A percentile compares a stretch with the other conserved stretches of the same genome.
These are phyloP conservation scores for Phenganax subtilis DNA, from an alignment of 92 coral and sea anemone genomes.

Conservation along the genomic window DNA sequence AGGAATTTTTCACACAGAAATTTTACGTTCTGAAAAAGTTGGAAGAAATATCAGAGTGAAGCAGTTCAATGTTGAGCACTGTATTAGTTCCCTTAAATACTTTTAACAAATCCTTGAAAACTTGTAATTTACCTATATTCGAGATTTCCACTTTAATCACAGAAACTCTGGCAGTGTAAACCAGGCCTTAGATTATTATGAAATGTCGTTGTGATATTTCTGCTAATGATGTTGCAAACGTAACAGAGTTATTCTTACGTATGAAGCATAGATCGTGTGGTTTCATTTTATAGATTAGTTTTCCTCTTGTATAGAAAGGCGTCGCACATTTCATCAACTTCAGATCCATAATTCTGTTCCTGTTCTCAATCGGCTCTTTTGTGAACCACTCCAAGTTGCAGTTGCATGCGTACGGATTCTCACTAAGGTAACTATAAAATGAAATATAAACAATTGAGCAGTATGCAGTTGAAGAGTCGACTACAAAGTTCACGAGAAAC, in stretches of 20 bases:
- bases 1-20: too few relatives aligned
- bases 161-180: too few relatives aligned
- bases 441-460: too few relatives aligned
- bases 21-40: too few relatives aligned
- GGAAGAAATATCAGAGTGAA: too few relatives aligned
- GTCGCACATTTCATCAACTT: neutral
- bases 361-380: neutral
- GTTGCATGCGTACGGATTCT: neutral
- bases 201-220: neutral
- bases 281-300: neutral
- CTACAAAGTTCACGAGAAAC: too few relatives aligned
- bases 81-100: too few relatives aligned
- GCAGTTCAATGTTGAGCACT: too few relatives aligned
- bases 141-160: too few relatives aligned
- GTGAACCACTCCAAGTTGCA: neutral
- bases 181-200: neutral
- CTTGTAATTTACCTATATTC: too few relatives aligned
- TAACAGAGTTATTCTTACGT: neutral
- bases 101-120: too few relatives aligned
- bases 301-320: neutral
- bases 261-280: neutral
- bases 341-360: neutral
- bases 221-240: neutral
- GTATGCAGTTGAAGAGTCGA: too few relatives aligned
- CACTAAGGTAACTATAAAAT: slow-evolving; percentile 3